Conservation (phyloP, 35 echinoderm and acorn worm species). For the Chiridota heheva region DNA sequence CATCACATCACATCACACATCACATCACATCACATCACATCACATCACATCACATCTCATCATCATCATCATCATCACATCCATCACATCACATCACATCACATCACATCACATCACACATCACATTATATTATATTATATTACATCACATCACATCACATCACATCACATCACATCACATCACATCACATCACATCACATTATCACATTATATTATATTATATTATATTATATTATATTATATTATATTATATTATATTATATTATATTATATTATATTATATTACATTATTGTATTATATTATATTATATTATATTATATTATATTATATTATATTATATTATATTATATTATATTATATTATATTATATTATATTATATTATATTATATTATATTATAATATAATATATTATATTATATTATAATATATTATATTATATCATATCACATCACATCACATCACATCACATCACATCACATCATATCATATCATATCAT, state of each 20-base stretch:
- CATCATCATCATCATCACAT: background rate
- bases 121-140: too few species aligned
- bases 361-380: slow-evolving; percentile 11
- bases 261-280: too few species aligned
- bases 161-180: background rate
- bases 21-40: background rate
- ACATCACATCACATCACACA: background rate
- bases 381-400: slow-evolving; percentile 11
- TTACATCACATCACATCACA: background rate
- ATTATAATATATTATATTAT: slow-evolving; percentile 6
- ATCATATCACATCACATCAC: background rate
- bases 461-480: too few species aligned
- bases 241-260: too few species aligned
- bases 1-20: too few species aligned
- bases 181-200: background rate
- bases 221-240: too few species aligned
- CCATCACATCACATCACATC: background rate
- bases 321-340: too few species aligned
- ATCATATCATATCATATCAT: too few species aligned
- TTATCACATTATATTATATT: background rate
- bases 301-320: too few species aligned
- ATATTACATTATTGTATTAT: too few species aligned
- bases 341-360: slow-evolving; percentile 1
- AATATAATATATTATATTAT: slow-evolving; percentile 1
- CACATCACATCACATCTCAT: background rate